Evolutionary conservation across 1,140 invertebrate genomes (phyloP), one percentile per base, ranked within the genome.

Genomic region (Drosophila pallidifrons): DNA sequence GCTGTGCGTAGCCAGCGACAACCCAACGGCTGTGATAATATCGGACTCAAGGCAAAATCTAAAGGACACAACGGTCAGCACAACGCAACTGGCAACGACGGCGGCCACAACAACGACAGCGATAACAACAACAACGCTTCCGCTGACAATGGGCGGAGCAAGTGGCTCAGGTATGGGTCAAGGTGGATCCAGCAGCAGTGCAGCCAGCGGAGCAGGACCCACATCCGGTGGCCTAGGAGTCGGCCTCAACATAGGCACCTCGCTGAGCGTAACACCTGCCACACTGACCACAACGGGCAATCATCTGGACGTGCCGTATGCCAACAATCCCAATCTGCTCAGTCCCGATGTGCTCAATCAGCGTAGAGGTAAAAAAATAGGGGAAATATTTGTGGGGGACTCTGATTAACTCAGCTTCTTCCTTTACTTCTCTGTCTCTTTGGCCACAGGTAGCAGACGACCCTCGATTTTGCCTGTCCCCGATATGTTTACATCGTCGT

Each of bases 401-500:
- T n/a, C 11, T 20, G 3, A 49, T 60, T 25, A 11, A 13, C 16
- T 41, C 3, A 1, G 3, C 20, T 25, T 4, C 20, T 4, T 25
- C 20, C 16, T 20, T 25, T 0, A 0, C 8, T 13, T 32, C n/a
- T 38, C 49, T 13, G 5, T 52, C 25, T 55, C n/a, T 20, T 16
- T 41, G 8, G 4, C 28, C 2, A 13, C 80, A 96, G 96, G 96
- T n/a, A 97, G 96, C 78, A 94, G 97, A 79, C 93, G 97, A 69
- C 97, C 97, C 1, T 97, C 96, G 67, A 98, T 98, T 64, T 93
- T 98, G 47, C 97, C 97, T 11, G 97, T 98, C 1, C 97, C 97
- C 1, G 97, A 98, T 87, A 97, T 97, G 96, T 94, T 97, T 76
- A 97, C 96, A 5, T 96, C 95, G 64, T 96, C 95, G 38, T 96